A percentile compares a stretch with the other conserved stretches of the same genome.
phyloP scores from a whole-genome alignment of 2,113 vertebrate species.

The Sminthopsis crassicaudata region DNA sequence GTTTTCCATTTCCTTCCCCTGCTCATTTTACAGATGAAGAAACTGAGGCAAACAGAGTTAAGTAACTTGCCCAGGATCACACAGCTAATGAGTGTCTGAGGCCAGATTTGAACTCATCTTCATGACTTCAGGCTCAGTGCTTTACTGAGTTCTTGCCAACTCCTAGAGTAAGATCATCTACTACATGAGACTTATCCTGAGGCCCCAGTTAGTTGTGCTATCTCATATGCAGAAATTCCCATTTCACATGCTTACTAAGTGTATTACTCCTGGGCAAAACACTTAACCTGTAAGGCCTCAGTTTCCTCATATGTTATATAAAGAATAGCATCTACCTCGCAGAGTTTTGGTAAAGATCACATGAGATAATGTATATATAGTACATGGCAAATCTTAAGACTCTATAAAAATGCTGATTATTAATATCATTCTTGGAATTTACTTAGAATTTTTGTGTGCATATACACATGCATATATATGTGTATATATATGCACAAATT shows the following conservation, averaged over 20 bases:
- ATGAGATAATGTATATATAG: neutral
- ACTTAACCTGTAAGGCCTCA: neutral
- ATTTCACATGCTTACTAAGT: neutral
- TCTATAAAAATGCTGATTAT: neutral
- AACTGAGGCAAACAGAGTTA: neutral
- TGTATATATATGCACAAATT: too few species aligned
- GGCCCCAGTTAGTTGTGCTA: neutral
- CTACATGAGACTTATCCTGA: neutral
- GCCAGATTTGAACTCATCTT: neutral
- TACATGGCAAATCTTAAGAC: neutral
- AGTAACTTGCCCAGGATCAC: neutral
- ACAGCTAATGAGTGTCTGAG: neutral
- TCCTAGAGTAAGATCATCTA: neutral
- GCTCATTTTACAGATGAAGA: neutral
- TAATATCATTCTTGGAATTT: too few species aligned
- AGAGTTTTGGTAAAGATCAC: conserved; percentile 5
- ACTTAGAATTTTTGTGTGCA: too few species aligned
- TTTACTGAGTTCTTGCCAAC: neutral
- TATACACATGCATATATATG: neutral
- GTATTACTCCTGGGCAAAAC: neutral
- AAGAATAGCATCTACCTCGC: neutral
- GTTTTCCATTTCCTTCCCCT: neutral
- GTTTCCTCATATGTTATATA: neutral
- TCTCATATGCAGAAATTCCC: neutral
- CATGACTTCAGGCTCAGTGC: neutral